These are phyloP conservation scores for Neotoxoptera formosana DNA, from an alignment of 1,140 invertebrate species.

Conservation along the genomic window DNA sequence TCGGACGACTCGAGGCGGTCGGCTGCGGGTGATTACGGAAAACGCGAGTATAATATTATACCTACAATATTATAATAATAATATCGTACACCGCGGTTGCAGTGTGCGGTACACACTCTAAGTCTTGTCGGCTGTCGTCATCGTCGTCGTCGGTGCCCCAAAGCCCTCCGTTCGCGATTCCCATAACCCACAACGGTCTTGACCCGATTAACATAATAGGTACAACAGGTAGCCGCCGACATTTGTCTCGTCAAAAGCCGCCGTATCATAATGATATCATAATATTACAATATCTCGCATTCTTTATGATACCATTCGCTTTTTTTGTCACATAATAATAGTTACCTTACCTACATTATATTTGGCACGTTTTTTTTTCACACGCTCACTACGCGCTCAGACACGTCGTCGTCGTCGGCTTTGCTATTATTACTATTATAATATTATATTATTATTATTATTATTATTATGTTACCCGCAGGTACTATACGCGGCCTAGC, in stretches of 20 bases:
- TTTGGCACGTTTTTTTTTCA: background rate
- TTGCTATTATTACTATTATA: background rate
- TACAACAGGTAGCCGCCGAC: background rate
- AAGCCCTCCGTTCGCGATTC: background rate
- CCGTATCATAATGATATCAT: too few relatives aligned
- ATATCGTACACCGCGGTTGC: background rate
- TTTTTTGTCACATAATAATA: background rate
- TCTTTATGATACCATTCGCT: background rate
- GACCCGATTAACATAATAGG: too few relatives aligned
- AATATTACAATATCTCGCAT: background rate
- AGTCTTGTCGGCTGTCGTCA: background rate
- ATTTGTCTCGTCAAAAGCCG: background rate
- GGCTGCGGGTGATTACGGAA: background rate
- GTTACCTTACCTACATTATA: too few relatives aligned
- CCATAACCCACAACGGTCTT: conserved; percentile 8
- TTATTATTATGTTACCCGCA: background rate
- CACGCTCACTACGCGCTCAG: background rate
- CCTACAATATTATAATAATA: background rate
- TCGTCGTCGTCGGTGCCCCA: background rate
- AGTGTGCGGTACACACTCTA: too few relatives aligned
- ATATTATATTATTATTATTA: background rate
- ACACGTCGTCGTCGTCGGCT: background rate
- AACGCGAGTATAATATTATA: background rate
- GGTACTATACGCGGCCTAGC: background rate
- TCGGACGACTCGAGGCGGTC: background rate